Conservation (phyloP, 2,113 vertebrate species). For the Ovis aries region DNA sequence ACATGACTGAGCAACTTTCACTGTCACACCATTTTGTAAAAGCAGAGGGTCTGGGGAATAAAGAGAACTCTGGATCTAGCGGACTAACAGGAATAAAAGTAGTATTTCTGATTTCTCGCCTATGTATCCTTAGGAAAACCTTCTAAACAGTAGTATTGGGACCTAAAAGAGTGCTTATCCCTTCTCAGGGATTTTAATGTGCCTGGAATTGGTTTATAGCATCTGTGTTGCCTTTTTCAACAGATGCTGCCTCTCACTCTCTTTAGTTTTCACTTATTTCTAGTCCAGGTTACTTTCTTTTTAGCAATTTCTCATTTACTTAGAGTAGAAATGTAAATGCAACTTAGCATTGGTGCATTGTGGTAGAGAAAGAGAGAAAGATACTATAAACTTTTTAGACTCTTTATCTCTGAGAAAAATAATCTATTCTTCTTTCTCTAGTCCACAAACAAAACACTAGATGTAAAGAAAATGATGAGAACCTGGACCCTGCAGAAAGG, state of each 20-base stretch:
- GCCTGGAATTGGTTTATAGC: background rate
- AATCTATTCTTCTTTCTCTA: constrained; percentile 70
- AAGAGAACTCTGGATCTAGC: background rate
- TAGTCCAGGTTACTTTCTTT: constrained; percentile 1
- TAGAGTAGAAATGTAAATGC: constrained; percentile 4
- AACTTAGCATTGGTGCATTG: background rate
- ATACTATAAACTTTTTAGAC: background rate
- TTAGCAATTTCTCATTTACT: background rate
- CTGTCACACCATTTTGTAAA: background rate
- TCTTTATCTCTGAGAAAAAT: constrained; percentile 14
- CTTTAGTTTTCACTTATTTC: background rate
- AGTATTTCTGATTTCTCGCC: background rate
- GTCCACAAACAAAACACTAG: constrained; percentile 80
- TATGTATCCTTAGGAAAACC: background rate
- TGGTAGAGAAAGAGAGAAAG: background rate
- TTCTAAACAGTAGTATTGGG: background rate
- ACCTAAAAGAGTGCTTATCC: background rate
- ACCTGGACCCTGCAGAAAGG: constrained; percentile 95
- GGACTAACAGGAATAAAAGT: background rate
- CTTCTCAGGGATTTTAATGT: background rate
- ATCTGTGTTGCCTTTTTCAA: background rate
- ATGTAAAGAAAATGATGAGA: constrained; percentile 92
- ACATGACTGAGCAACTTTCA: background rate
- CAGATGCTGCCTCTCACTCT: background rate
- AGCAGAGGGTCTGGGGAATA: background rate